Percentiles rank a stretch among this genome's conserved stretches.
Evolutionary conservation across 2,888 invertebrate genomes (phyloP).

Genomic region (Cheilosia soror): DNA sequence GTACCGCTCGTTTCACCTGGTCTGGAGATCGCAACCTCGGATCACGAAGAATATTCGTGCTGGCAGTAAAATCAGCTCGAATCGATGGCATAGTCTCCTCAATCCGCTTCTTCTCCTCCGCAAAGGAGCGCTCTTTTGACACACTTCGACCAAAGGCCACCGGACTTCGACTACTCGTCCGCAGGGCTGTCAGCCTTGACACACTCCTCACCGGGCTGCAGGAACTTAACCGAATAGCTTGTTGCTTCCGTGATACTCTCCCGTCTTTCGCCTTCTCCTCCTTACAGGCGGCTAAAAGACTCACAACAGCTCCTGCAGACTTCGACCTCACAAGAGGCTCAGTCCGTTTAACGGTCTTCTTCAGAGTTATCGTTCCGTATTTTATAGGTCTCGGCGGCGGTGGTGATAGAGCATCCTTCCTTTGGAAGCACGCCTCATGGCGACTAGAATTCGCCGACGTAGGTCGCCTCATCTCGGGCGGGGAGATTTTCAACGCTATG

Average conservation of each 20-base stretch:
- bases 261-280: constrained; percentile 76
- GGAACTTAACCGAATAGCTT: constrained; percentile 79
- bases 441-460: constrained; percentile 78
- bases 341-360: constrained; percentile 80
- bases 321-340: constrained; percentile 82
- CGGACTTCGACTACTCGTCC: constrained; percentile 83
- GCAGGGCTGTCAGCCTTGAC: constrained; percentile 76
- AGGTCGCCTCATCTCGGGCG: constrained; percentile 81
- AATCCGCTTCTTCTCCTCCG: constrained; percentile 85
- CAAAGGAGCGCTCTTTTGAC: constrained; percentile 86
- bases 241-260: constrained; percentile 78
- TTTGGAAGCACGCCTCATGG: constrained; percentile 82
- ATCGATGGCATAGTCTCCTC: constrained; percentile 82
- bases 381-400: constrained; percentile 79
- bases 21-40: constrained; percentile 86
- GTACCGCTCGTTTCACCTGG: constrained; percentile 85
- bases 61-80: constrained; percentile 82
- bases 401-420: constrained; percentile 77
- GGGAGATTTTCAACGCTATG: constrained; percentile 87
- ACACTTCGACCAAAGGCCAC: constrained; percentile 84
- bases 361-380: constrained; percentile 82
- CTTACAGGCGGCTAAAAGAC: constrained; percentile 77
- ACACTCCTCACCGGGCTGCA: constrained; percentile 79
- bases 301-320: constrained; percentile 81
- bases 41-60: constrained; percentile 83